Conservation (phyloP, 2,113 vertebrate species). For the Martes martes region DNA sequence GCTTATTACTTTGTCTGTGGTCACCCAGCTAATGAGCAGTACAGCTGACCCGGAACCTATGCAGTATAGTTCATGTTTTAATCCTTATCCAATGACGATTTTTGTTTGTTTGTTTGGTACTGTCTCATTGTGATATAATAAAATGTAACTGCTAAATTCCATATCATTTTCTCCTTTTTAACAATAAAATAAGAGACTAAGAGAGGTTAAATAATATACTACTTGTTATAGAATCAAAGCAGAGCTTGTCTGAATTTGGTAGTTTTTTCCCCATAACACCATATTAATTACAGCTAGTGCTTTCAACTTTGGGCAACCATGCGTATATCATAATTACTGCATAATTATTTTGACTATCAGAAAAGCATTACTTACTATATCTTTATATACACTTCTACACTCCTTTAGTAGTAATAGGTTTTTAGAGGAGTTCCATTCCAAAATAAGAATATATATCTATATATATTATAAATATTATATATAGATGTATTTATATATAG, state of each 20-base stretch:
- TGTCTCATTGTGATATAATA: background rate
- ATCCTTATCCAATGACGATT: accelerated
- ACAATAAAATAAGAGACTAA: background rate
- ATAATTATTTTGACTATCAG: background rate
- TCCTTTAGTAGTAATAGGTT: background rate
- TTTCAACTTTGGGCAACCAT: background rate
- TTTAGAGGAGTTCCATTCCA: background rate
- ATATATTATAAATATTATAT: too few species aligned
- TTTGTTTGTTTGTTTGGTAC: background rate
- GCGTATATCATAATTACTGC: background rate
- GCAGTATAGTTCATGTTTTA: background rate
- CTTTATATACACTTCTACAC: background rate
- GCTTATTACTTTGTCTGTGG: background rate
- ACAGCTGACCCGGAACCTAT: background rate
- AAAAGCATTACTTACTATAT: background rate
- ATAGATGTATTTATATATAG: background rate
- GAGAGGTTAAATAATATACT: background rate
- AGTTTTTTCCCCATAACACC: background rate
- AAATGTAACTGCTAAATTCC: background rate
- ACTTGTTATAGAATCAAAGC: background rate
- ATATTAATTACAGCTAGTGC: background rate
- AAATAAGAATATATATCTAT: background rate
- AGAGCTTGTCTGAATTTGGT: background rate
- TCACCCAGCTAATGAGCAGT: background rate
- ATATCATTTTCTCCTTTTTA: background rate